phyloP scores from a whole-genome alignment of 2,797 vertebrate species.

The Gambusia yucatana region DNA sequence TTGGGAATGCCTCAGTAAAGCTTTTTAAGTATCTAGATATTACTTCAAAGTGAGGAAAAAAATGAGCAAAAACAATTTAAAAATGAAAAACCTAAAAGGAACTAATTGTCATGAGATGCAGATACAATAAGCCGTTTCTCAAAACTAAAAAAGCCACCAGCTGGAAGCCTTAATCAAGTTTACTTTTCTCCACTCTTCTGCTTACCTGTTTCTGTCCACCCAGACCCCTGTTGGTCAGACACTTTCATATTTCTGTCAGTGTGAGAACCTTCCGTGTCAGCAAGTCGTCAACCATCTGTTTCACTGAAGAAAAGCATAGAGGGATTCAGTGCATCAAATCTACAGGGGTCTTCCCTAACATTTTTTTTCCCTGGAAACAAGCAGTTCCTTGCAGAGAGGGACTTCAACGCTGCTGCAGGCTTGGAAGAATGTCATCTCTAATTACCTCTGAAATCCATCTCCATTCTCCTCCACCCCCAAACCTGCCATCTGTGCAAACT shows the following conservation, averaged over 20 bases:
- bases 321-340: conserved; percentile 32
- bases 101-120: neutral
- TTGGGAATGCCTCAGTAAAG: conserved; percentile 36
- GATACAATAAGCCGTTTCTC: neutral
- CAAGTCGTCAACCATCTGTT: conserved; percentile 56
- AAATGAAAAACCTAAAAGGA: neutral
- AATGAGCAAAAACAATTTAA: neutral
- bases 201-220: conserved; percentile 8
- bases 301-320: conserved; percentile 28
- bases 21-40: conserved; percentile 7
- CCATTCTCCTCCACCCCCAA: conserved; percentile 10
- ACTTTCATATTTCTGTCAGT: conserved; percentile 40
- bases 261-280: conserved; percentile 46
- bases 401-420: conserved; percentile 69
- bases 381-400: conserved; percentile 47
- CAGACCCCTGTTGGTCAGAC: conserved; percentile 31
- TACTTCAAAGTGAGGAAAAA: conserved; percentile 1
- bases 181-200: conserved; percentile 4
- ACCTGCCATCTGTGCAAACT: conserved; percentile 54
- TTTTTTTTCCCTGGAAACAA: conserved; percentile 63
- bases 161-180: conserved; percentile 13
- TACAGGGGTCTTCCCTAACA: conserved; percentile 61
- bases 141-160: conserved; percentile 1
- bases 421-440: conserved; percentile 72
- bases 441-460: conserved; percentile 77